A percentile compares a stretch with the other conserved stretches of the same genome.
Evolutionary conservation across 64 coral and sea anemone genomes (phyloP).

Genomic region (Cladopsammia gracilis): DNA sequence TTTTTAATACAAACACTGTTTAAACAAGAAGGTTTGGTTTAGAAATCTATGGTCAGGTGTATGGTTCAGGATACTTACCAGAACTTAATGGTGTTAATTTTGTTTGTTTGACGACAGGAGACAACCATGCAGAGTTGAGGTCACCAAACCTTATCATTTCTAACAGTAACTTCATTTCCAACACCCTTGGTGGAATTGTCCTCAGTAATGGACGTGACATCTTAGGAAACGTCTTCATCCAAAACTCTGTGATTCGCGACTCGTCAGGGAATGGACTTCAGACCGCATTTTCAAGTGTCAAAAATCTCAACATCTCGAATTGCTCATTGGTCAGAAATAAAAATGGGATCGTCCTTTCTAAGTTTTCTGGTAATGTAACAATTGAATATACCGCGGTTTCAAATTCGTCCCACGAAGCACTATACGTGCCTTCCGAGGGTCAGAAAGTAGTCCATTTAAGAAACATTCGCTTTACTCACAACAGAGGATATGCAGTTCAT

Average conservation of each 20-base stretch:
- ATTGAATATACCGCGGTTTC: neutral
- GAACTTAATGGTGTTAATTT: no score
- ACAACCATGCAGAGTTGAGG: neutral
- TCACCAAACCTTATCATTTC: constrained; percentile 2
- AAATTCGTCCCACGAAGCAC: constrained; percentile 1
- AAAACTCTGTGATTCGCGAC: constrained; percentile 7
- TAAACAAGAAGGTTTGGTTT: no score
- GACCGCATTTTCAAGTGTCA: neutral
- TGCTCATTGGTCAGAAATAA: neutral
- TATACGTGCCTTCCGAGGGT: neutral
- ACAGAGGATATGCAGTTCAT: neutral
- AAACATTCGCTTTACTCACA: constrained; percentile 2
- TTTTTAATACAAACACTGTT: no score
- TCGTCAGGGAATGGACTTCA: neutral
- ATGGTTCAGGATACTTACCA: no score
- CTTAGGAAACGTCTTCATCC: neutral
- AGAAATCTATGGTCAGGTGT: no score
- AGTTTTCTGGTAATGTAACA: neutral
- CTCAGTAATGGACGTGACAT: neutral
- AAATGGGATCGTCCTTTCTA: neutral
- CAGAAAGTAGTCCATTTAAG: neutral
- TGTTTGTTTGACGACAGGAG: neutral
- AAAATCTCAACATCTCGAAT: neutral
- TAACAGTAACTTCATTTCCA: neutral
- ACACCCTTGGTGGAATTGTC: neutral